Evolutionary conservation across 2,797 vertebrate species (phyloP), one percentile per base, ranked within the genome.

Genomic region (Acanthis flammea): DNA sequence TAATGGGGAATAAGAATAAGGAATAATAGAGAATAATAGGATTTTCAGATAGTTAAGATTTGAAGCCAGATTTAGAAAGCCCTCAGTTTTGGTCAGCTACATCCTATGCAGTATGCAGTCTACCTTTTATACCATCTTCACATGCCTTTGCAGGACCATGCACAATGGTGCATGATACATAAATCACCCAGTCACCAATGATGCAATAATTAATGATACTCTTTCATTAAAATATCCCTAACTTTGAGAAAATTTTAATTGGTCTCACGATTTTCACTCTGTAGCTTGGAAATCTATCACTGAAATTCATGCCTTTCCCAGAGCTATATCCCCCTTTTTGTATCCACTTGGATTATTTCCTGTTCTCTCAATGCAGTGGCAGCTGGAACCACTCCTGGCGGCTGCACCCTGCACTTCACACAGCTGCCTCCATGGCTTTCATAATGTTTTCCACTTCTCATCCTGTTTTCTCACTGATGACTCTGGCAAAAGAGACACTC

Each of bases 361-460:
- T 94, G 54, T 89, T 82, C 90, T 94, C 85, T 95, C 90, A 96
- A 76, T 92, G 35, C 72, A 70, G 78, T 65, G 95, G 95, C 95
- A 97, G 91, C 95, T 97, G 94, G 86, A 95, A 35, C 61, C 95
- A 95, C 91, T 96, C 76, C 79, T 67, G 81, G 66, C 10, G 54
- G 45, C 47, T 93, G 53, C 86, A 93, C 90, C 57, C 90, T 80
- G 30, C 68, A 71, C 85, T 95, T 95, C 89, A 60, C 72, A 85
- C 92, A 97, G 96, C 94, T 97, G 94, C 86, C 72, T 92, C 53
- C 48, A 48, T 48, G 82, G 72, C 39, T 97, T 92, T 92, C 90
- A 93, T 93, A 88, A 96, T 85, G 63, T 82, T 97, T 95, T 93
- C 85, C 61, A 92, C 96, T 96, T 90, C 68, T 95, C 81, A 94